These are phyloP conservation scores for Drosophila putrida DNA, from an alignment of 2,888 invertebrate species.

Conservation along the genomic window DNA sequence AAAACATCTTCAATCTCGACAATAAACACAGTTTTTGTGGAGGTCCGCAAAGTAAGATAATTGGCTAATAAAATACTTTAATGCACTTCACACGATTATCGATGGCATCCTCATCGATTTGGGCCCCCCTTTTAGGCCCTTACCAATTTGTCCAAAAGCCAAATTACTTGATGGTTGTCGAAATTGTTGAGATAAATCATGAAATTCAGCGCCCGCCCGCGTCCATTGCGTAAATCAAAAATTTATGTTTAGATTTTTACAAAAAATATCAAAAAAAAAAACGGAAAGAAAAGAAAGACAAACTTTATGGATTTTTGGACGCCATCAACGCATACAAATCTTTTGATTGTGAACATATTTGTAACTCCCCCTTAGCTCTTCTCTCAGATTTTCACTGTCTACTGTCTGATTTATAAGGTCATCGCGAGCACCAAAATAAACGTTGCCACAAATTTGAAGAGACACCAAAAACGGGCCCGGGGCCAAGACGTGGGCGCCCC, in stretches of 20 bases:
- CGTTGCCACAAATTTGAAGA: conserved; percentile 46
- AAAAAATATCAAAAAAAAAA: conserved; percentile 19
- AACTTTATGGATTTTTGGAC: conserved; percentile 62
- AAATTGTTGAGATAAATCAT: conserved; percentile 71
- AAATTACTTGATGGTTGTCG: conserved; percentile 68
- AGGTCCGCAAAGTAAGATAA: conserved; percentile 23
- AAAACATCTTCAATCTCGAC: conserved; percentile 12
- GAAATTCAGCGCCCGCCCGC: conserved; percentile 44
- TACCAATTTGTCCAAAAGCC: conserved; percentile 63
- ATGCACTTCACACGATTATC: conserved; percentile 58
- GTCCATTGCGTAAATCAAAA: conserved; percentile 74
- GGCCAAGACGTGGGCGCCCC: conserved; percentile 70
- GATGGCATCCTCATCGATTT: conserved; percentile 12
- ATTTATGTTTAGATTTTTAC: conserved; percentile 61
- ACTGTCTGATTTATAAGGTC: conserved; percentile 75
- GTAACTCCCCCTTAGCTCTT: conserved; percentile 16
- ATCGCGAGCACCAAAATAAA: conserved; percentile 63
- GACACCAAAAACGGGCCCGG: conserved; percentile 39
- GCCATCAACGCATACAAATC: conserved; percentile 47
- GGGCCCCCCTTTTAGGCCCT: neutral
- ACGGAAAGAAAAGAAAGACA: conserved; percentile 6
- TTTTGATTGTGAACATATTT: conserved; percentile 59
- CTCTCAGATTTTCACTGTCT: conserved; percentile 28
- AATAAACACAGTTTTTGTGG: conserved; percentile 34
- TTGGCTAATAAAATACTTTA: conserved; percentile 63